Percentiles rank a stretch among this genome's conserved stretches.
Conservation (phyloP, 2,888 invertebrate species). For the Rhagonycha fulva region DNA sequence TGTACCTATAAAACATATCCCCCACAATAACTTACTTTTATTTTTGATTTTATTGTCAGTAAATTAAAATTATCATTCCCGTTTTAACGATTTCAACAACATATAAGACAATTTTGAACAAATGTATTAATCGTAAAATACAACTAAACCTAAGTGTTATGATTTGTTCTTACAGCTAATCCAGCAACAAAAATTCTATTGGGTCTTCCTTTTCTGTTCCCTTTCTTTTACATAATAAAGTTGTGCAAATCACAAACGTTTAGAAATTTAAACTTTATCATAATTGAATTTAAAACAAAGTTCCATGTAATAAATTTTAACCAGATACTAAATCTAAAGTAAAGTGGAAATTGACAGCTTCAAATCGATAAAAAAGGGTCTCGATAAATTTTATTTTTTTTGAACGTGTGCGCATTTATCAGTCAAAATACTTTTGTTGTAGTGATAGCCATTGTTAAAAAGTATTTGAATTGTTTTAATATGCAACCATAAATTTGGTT, state of each 20-base stretch:
- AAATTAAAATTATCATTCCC: not conserved
- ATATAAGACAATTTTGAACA: not conserved
- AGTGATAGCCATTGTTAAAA: not conserved
- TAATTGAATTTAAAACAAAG: not conserved
- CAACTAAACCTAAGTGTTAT: not conserved
- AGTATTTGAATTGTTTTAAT: not conserved
- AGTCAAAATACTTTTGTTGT: constrained; percentile 4
- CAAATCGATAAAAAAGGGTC: constrained; percentile 2
- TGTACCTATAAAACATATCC: constrained; percentile 10
- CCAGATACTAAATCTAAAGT: not conserved
- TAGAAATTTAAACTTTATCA: not conserved
- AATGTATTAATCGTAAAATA: not conserved
- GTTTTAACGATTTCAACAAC: not conserved
- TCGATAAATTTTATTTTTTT: constrained; percentile 1
- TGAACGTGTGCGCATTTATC: constrained; percentile 1
- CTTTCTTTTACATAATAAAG: not conserved
- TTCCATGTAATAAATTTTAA: not conserved
- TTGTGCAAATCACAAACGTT: not conserved
- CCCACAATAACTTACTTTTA: constrained; percentile 8
- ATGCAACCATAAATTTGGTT: not conserved
- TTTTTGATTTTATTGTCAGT: constrained; percentile 12
- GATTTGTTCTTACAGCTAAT: not conserved
- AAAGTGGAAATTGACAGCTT: not conserved
- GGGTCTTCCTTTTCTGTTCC: too few species aligned
- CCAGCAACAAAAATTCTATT: not conserved